These are phyloP conservation scores for Capromys pilorides DNA, from an alignment of 2,797 vertebrate species.

Conservation along the genomic window DNA sequence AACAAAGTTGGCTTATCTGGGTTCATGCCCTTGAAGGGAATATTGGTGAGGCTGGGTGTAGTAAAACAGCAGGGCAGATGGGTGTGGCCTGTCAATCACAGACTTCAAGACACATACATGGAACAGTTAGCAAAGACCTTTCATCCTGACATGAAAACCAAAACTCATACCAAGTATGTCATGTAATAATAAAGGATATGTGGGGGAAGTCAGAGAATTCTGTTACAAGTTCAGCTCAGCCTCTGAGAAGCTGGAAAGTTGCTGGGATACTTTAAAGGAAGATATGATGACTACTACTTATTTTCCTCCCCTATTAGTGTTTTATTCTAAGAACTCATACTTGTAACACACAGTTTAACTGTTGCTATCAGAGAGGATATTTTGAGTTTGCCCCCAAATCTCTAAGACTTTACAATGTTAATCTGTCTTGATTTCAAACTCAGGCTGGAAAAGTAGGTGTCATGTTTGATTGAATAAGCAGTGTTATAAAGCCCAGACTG, in stretches of 20 bases:
- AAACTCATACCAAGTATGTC: background rate
- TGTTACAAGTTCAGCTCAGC: background rate
- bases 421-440: background rate
- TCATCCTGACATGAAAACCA: background rate
- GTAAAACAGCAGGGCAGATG: background rate
- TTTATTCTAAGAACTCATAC: background rate
- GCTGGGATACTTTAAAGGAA: background rate
- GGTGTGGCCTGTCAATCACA: background rate
- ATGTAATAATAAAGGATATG: background rate
- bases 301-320: background rate
- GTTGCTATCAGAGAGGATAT: background rate
- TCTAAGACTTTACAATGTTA: background rate
- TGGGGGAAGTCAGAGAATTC: background rate
- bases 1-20: background rate
- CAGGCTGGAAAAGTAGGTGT: background rate
- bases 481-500: background rate
- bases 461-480: background rate
- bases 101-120: background rate
- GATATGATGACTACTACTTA: background rate
- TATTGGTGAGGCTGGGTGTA: background rate
- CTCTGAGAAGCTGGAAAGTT: background rate
- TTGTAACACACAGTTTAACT: background rate
- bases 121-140: background rate
- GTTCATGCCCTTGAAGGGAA: background rate
- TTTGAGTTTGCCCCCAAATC: background rate